Evolutionary conservation across 2,888 invertebrate species (phyloP).

Genomic region (Malacosoma neustria): DNA sequence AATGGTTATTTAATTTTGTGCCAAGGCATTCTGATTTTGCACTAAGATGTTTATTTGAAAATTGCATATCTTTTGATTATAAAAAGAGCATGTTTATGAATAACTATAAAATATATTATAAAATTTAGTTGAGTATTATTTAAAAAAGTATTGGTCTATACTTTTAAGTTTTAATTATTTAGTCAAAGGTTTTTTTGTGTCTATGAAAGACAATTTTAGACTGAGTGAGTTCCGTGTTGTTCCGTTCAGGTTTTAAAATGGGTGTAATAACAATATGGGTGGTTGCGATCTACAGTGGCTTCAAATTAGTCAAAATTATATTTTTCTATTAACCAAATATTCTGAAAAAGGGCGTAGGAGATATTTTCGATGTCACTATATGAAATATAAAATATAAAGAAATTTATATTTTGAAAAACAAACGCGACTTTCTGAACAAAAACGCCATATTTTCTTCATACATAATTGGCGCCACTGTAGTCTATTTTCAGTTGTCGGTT

Average conservation of each 20-base stretch:
- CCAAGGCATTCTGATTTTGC: constrained; percentile 42
- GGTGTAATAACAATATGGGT: too few relatives aligned
- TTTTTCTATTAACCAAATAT: too few relatives aligned
- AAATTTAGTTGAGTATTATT: constrained; percentile 59
- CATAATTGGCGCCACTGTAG: too few relatives aligned
- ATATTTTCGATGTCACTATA: too few relatives aligned
- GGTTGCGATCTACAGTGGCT: too few relatives aligned
- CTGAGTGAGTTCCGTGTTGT: constrained; percentile 62
- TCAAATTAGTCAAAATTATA: too few relatives aligned
- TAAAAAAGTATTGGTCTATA: constrained; percentile 35
- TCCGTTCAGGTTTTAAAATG: constrained; percentile 30
- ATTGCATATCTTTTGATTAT: constrained; percentile 2
- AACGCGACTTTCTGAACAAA: too few relatives aligned
- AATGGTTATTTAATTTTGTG: constrained; percentile 36
- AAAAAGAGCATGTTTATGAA: constrained; percentile 1
- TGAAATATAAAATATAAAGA: too few relatives aligned
- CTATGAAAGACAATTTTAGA: constrained; percentile 68
- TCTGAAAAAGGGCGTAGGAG: too few relatives aligned
- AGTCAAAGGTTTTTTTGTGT: constrained; percentile 52
- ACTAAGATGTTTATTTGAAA: constrained; percentile 7
- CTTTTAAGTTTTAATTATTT: constrained; percentile 22
- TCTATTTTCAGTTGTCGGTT: constrained; percentile 29
- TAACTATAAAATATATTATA: constrained; percentile 14
- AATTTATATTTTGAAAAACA: too few relatives aligned
- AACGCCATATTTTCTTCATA: too few relatives aligned